Evolutionary conservation across 2,888 invertebrate species (phyloP), one percentile per base, ranked within the genome.

Genomic region (Spialia ferax): DNA sequence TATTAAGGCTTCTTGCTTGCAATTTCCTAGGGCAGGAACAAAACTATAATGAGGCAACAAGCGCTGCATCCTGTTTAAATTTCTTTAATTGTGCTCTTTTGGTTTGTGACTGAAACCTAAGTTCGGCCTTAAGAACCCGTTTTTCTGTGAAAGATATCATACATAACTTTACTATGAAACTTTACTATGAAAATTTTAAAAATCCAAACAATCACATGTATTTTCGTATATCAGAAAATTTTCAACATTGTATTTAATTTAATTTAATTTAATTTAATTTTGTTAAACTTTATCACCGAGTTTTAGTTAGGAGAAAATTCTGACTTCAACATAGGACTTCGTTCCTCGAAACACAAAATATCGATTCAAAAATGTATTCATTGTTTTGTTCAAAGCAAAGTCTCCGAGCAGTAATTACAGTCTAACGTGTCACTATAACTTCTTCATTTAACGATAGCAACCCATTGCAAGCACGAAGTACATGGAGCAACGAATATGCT

Each of bases 1-100:
- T 66, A 66, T 66, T 66, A 66, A 54, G 66, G 59, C 66, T 52
- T 52, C 65, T 56, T 66, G 64, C 64, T 65, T 38, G 66, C 66
- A 59, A 60, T 60, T 66, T 66, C 60, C 66, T 60, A 66, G 29
- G 54, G 59, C 42, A 59, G n/a, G 42, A 59, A 56, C 64, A 56
- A 65, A 63, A 66, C 66, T 60, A 29, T 66, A 66, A 66, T 66
- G 66, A 66, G 65, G 52, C 15, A 56, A 60, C 66, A 66, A 26
- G 59, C 38, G 4, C 52, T 42, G 52, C 15, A 66, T 66, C 66
- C 66, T 66, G 60, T 66, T 66, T 66, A 66, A 60, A 54, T 54
- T 66, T 60, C 65, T 66, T 66, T 66, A 66, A 66, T 66, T 66
- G 65, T 66, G 26, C 59, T 20, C 42, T 54, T 66, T 66, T 60